These are phyloP conservation scores for Drosophila planitibia DNA, from an alignment of 2,888 invertebrate genomes.

Conservation along the genomic window DNA sequence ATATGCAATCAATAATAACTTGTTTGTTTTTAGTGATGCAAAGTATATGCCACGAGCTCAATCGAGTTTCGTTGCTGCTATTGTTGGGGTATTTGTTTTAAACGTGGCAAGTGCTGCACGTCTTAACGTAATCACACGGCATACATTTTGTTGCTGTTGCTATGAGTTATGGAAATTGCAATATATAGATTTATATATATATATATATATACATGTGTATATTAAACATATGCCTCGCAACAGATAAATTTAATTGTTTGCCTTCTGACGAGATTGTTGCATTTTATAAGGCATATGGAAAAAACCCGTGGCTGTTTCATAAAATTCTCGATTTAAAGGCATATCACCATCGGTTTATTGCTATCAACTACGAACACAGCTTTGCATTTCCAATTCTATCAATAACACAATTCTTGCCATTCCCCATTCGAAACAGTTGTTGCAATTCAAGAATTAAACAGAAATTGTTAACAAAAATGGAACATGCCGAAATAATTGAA, in stretches of 20 bases:
- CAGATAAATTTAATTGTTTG: conserved; percentile 16
- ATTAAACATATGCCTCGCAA: conserved; percentile 14
- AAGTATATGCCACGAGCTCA: conserved; percentile 10
- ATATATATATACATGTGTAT: not conserved
- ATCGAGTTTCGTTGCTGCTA: conserved; percentile 1
- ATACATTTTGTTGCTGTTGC: conserved; percentile 11
- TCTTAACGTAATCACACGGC: conserved; percentile 6
- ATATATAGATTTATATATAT: conserved; percentile 24
- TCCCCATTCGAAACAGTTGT: not conserved
- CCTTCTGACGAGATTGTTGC: conserved; percentile 18
- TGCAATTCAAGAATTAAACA: not conserved
- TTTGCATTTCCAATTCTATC: not conserved
- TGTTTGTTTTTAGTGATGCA: conserved; percentile 2
- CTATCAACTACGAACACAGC: not conserved
- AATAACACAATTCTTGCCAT: not conserved
- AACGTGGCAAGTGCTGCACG: conserved; percentile 13
- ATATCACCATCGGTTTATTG: not conserved
- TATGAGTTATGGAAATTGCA: conserved; percentile 17
- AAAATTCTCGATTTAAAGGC: not conserved
- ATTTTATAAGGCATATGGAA: conserved; percentile 10
- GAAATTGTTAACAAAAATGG: not conserved
- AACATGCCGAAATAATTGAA: not conserved
- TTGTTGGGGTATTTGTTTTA: not conserved
- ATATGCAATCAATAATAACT: conserved; percentile 19
- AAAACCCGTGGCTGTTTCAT: conserved; percentile 1